Conservation (phyloP, 1,140 invertebrate species). For the Cydia amplana region DNA sequence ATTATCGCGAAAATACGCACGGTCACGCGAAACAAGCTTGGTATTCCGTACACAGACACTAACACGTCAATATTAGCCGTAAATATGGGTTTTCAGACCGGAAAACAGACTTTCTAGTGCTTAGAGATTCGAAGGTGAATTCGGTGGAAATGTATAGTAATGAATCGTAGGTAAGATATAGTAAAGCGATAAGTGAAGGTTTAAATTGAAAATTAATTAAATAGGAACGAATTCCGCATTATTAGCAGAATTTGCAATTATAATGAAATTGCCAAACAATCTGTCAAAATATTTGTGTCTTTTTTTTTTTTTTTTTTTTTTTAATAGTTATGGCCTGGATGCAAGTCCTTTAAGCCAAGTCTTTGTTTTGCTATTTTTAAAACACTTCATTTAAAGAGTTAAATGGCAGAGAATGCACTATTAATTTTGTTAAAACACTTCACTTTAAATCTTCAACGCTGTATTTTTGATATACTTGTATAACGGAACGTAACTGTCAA, state of each 20-base stretch:
- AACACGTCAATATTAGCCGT: not conserved
- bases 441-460: too few relatives aligned
- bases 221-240: not conserved
- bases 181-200: not conserved
- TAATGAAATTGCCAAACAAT: constrained; percentile 11
- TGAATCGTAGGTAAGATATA: not conserved
- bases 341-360: too few relatives aligned
- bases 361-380: too few relatives aligned
- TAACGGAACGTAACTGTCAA: too few relatives aligned
- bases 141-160: not conserved
- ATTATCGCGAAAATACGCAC: not conserved
- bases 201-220: constrained; percentile 9
- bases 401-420: too few relatives aligned
- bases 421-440: too few relatives aligned
- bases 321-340: too few relatives aligned
- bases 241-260: constrained; percentile 26
- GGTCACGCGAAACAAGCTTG: not conserved
- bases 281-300: constrained; percentile 27
- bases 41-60: constrained; percentile 18
- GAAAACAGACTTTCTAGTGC: not conserved
- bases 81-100: constrained; percentile 1
- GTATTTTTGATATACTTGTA: too few relatives aligned
- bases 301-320: too few relatives aligned
- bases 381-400: too few relatives aligned
- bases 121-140: not conserved